Percentiles rank a stretch among this genome's conserved stretches.
Evolutionary conservation across 2,888 invertebrate species (phyloP).

Genomic region (Drosophila phalerata): DNA sequence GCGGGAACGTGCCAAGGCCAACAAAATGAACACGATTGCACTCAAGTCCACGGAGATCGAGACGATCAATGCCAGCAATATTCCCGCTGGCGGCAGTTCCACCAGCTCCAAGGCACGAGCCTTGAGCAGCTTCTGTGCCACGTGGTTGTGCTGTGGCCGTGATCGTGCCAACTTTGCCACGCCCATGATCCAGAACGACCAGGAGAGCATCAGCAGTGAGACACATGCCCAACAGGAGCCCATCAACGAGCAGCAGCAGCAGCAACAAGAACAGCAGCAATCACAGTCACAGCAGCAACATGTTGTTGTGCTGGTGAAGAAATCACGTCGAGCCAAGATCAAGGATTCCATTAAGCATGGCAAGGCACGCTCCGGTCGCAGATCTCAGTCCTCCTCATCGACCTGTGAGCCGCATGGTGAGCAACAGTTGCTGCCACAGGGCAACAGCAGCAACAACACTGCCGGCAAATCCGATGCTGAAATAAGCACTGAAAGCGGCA

Average conservation of each 20-base stretch:
- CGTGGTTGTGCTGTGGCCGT: conserved; percentile 72
- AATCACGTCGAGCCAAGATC: conserved; percentile 85
- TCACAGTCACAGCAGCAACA: conserved; percentile 56
- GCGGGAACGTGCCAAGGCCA: conserved; percentile 93
- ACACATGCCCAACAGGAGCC: conserved; percentile 91
- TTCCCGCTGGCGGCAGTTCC: conserved; percentile 48
- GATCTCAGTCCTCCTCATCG: conserved; percentile 83
- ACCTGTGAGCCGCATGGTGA: conserved; percentile 74
- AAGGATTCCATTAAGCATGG: conserved; percentile 86
- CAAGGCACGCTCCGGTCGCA: conserved; percentile 81
- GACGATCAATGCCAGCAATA: conserved; percentile 51
- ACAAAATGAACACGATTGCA: conserved; percentile 91
- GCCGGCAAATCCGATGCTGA: conserved; percentile 66
- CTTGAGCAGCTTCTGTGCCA: conserved; percentile 56
- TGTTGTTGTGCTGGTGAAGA: conserved; percentile 83
- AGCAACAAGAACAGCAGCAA: conserved; percentile 26
- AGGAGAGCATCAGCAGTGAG: conserved; percentile 94
- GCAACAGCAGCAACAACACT: conserved; percentile 44
- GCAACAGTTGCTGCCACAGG: conserved; percentile 65
- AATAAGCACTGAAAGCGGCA: conserved; percentile 75
- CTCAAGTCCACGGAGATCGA: conserved; percentile 85
- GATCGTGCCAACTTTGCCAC: conserved; percentile 67
- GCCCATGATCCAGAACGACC: conserved; percentile 87
- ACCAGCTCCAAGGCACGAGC: conserved; percentile 58
- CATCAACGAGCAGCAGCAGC: conserved; percentile 36